phyloP scores from a whole-genome alignment of 2,888 invertebrate genomes.

The Chymomyza procnemis region DNA sequence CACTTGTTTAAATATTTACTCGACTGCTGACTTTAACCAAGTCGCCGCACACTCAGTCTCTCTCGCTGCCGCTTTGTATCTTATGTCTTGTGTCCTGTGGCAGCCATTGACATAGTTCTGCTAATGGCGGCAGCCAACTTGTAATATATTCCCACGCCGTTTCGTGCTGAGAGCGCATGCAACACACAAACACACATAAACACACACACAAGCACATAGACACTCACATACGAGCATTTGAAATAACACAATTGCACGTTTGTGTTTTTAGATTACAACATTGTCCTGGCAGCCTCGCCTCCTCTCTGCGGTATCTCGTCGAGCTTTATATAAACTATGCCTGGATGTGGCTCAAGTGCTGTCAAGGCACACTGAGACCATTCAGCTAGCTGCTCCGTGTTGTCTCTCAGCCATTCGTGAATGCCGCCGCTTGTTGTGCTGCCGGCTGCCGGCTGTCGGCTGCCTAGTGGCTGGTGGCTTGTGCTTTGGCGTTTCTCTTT shows the following conservation, averaged over 20 bases:
- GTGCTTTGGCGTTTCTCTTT: slow-evolving; percentile 18
- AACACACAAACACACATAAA: background rate
- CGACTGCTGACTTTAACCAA: slow-evolving; percentile 45
- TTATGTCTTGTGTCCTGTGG: background rate
- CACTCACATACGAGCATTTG: slow-evolving; percentile 27
- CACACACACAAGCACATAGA: background rate
- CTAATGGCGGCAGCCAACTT: slow-evolving; percentile 63
- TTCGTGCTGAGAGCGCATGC: slow-evolving; percentile 33
- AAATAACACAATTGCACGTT: slow-evolving; percentile 61
- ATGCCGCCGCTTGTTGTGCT: slow-evolving; percentile 4
- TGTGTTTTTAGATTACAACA: slow-evolving; percentile 67
- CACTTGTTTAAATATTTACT: slow-evolving; percentile 60
- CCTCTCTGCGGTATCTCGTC: slow-evolving; percentile 5
- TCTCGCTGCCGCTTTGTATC: background rate
- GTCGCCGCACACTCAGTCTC: background rate
- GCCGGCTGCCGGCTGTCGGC: slow-evolving; percentile 5
- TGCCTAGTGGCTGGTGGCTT: slow-evolving; percentile 1
- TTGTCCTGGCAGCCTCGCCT: slow-evolving; percentile 44
- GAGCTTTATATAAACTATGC: slow-evolving; percentile 6
- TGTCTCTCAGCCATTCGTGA: slow-evolving; percentile 28
- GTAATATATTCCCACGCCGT: slow-evolving; percentile 69
- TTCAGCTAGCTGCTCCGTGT: slow-evolving; percentile 27
- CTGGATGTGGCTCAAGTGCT: slow-evolving; percentile 35
- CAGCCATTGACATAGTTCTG: slow-evolving; percentile 66
- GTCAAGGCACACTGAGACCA: slow-evolving; percentile 3